Evolutionary conservation across 2,797 vertebrate species (phyloP).

Genomic region (Crenuchus spilurus): DNA sequence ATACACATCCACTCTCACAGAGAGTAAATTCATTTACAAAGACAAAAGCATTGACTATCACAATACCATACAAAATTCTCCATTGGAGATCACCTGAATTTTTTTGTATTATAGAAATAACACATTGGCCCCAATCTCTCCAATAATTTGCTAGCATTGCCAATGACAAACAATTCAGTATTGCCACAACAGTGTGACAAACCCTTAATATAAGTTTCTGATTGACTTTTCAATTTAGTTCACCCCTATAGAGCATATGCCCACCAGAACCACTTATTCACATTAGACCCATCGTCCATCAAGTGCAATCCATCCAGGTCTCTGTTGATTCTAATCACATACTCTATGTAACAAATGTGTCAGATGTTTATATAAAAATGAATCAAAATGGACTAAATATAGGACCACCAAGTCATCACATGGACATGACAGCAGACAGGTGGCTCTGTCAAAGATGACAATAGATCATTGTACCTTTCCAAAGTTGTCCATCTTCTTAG

Average conservation of each 20-base stretch:
- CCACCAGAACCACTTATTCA: neutral
- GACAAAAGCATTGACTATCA: conserved; percentile 43
- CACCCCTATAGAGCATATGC: no score
- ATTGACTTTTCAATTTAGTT: neutral
- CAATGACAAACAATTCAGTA: neutral
- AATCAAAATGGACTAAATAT: neutral
- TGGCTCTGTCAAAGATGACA: neutral
- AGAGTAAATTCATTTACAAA: conserved; percentile 46
- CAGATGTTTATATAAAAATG: neutral
- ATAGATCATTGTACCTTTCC: neutral
- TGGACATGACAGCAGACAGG: neutral
- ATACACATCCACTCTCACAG: conserved; percentile 51
- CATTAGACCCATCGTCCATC: neutral
- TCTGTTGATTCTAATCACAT: neutral
- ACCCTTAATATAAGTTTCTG: neutral
- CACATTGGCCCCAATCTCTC: neutral
- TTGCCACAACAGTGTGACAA: neutral
- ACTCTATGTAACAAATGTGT: no score
- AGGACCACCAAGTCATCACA: neutral
- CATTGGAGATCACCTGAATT: conserved; percentile 41
- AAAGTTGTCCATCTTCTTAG: neutral
- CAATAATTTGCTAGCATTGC: neutral
- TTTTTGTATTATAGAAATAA: conserved; percentile 1
- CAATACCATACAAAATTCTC: conserved; percentile 37
- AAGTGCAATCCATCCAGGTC: neutral